Conservation (phyloP, 2,888 invertebrate species). For the Lasioglossum malachurum region DNA sequence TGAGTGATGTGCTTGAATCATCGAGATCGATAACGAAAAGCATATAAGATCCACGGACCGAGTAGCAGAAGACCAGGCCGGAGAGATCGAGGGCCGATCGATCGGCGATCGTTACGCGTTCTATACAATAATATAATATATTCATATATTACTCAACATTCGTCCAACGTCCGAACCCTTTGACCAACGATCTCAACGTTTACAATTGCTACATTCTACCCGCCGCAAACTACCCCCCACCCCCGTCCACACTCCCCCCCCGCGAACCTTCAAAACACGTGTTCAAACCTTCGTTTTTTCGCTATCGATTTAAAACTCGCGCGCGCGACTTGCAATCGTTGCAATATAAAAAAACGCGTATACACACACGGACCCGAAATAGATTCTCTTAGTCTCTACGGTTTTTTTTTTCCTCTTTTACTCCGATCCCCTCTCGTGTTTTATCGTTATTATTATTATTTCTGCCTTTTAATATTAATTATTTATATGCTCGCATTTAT, state of each 20-base stretch:
- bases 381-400: conserved; percentile 69
- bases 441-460: conserved; percentile 53
- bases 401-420: conserved; percentile 22
- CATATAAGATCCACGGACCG: neutral
- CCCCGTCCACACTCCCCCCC: neutral
- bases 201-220: conserved; percentile 1
- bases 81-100: conserved; percentile 18
- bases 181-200: conserved; percentile 32
- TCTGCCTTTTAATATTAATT: conserved; percentile 55
- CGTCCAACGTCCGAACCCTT: conserved; percentile 21
- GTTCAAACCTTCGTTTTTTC: neutral
- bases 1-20: neutral
- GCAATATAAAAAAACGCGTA: conserved; percentile 67
- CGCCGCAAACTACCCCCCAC: neutral
- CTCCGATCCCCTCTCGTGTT: neutral
- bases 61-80: conserved; percentile 33
- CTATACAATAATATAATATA: conserved; percentile 46
- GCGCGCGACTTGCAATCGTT: conserved; percentile 57
- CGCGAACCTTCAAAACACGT: neutral
- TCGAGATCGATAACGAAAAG: neutral
- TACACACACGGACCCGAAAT: conserved; percentile 80
- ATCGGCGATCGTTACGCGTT: conserved; percentile 31
- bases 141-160: conserved; percentile 49
- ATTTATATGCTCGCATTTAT: conserved; percentile 60
- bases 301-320: conserved; percentile 56